Percentiles rank a stretch among this genome's conserved stretches.
These are phyloP conservation scores for Aleiodes alternator DNA, from an alignment of 2,888 invertebrate species.

Conservation along the genomic window DNA sequence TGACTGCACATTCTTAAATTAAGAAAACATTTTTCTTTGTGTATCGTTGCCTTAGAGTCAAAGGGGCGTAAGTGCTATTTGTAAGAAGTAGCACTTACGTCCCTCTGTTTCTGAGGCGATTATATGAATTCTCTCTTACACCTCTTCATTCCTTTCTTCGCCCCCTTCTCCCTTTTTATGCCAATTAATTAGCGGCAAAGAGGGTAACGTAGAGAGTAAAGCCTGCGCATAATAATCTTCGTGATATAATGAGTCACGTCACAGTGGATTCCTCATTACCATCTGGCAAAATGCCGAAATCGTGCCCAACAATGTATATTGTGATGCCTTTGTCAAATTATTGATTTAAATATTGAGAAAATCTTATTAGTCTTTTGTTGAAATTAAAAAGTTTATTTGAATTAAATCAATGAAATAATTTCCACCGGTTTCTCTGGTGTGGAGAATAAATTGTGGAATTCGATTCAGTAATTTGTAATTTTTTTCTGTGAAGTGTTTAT, in stretches of 20 bases:
- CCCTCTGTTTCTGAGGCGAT: no score
- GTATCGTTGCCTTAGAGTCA: no score
- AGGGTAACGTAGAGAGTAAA: constrained; percentile 36
- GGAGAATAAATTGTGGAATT: no score
- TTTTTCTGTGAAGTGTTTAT: no score
- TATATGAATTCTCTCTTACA: background rate
- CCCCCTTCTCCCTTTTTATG: constrained; percentile 13
- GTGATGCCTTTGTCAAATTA: constrained; percentile 15
- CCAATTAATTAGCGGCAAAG: constrained; percentile 41
- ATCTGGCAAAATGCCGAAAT: constrained; percentile 39
- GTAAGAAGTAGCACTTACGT: no score
- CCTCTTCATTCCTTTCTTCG: background rate
- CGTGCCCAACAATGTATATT: constrained; percentile 29
- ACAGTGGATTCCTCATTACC: constrained; percentile 48
- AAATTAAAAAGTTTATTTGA: background rate
- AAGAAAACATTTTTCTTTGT: no score
- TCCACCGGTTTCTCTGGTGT: background rate
- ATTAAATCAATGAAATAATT: background rate
- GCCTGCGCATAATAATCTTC: constrained; percentile 53
- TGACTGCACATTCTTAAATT: no score
- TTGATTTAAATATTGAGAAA: constrained; percentile 1
- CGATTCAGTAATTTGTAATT: no score
- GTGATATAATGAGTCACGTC: constrained; percentile 50
- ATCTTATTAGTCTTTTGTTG: background rate
- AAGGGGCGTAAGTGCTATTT: no score